Conservation (phyloP, 2,888 invertebrate species). For the Lycocerus yunnanus region DNA sequence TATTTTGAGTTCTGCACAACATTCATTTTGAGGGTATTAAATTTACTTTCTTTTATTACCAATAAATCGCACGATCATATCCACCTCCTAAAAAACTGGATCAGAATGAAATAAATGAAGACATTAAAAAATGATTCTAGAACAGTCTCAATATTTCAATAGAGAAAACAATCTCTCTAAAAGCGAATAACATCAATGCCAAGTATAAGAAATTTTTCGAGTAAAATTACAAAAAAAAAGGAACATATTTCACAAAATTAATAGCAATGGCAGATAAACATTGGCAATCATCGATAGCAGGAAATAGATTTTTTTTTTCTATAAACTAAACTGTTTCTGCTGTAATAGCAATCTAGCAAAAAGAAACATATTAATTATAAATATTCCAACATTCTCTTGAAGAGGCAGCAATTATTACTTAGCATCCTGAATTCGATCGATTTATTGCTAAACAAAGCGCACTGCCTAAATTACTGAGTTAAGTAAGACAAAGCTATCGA, state of each 20-base stretch:
- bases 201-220: not conserved
- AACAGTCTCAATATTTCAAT: not conserved
- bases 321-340: not conserved
- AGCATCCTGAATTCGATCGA: slow-evolving; percentile 1
- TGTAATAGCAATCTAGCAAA: not conserved
- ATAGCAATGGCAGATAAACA: not conserved
- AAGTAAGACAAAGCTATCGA: slow-evolving; percentile 14
- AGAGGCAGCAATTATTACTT: not conserved
- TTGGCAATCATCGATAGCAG: not conserved
- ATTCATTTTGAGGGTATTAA: too few relatives aligned
- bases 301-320: not conserved
- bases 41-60: not conserved
- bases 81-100: not conserved
- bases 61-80: not conserved
- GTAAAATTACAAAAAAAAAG: not conserved
- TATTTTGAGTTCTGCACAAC: too few relatives aligned
- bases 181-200: not conserved
- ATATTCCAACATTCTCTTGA: not conserved
- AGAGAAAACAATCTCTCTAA: not conserved
- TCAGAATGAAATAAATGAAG: not conserved
- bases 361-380: not conserved
- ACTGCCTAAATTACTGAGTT: slow-evolving; percentile 10
- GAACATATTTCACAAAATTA: not conserved
- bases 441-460: slow-evolving; percentile 5
- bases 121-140: not conserved